These are phyloP conservation scores for Pitangus sulphuratus DNA, from an alignment of 2,797 vertebrate genomes.

Conservation along the genomic window DNA sequence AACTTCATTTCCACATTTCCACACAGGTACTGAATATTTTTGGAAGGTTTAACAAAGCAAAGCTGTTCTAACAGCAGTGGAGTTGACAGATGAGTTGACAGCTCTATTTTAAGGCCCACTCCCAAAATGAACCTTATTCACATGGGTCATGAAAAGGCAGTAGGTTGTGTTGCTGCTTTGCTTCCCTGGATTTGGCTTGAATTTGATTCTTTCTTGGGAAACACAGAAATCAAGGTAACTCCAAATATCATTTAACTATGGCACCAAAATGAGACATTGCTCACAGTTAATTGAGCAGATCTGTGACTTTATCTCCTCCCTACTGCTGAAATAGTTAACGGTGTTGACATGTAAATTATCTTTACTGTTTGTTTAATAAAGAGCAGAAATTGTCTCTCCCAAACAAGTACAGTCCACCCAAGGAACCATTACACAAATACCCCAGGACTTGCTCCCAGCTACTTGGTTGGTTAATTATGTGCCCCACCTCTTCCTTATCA, in stretches of 20 bases:
- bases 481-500: conserved; percentile 39
- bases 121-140: background rate
- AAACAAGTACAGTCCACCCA: conserved; percentile 22
- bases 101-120: background rate
- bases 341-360: conserved; percentile 49
- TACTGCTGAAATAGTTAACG: conserved; percentile 35
- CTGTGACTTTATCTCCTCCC: background rate
- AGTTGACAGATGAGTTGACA: background rate
- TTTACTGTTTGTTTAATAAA: conserved; percentile 8
- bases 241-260: background rate
- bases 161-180: background rate
- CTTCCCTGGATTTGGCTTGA: background rate
- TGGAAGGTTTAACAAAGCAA: background rate
- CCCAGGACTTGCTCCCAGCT: conserved; percentile 11
- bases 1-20: background rate
- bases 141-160: background rate
- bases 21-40: background rate
- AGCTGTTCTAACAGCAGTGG: background rate
- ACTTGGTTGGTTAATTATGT: conserved; percentile 22
- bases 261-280: conserved; percentile 16
- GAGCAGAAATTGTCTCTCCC: conserved; percentile 14
- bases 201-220: background rate
- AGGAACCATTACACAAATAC: conserved; percentile 31
- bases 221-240: background rate
- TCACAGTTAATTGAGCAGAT: background rate